phyloP scores from a whole-genome alignment of 2,797 vertebrate genomes.

The Sebastes oblongus region DNA sequence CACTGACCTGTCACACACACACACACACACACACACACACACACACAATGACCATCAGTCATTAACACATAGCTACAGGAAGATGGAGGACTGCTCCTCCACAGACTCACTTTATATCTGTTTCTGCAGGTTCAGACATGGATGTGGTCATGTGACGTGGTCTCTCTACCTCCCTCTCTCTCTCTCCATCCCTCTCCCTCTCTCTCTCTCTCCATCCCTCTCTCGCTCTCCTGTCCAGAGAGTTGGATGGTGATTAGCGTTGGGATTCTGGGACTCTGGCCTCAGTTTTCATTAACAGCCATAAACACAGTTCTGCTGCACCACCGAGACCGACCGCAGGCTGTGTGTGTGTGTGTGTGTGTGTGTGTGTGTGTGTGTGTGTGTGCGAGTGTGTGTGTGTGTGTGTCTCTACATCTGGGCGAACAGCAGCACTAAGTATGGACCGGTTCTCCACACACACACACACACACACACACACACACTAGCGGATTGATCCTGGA shows the following conservation, averaged over 20 bases:
- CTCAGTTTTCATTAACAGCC: constrained; percentile 77
- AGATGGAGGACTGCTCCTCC: constrained; percentile 1
- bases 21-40: too few species aligned
- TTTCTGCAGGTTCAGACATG: constrained; percentile 35
- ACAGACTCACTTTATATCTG: constrained; percentile 5
- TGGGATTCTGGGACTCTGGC: constrained; percentile 72
- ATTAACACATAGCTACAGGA: neutral
- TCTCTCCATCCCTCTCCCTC: neutral
- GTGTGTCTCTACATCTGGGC: constrained; percentile 31
- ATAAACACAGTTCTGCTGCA: constrained; percentile 71
- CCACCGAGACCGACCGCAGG: constrained; percentile 55
- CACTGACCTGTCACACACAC: too few species aligned
- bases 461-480: neutral
- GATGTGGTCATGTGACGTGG: neutral
- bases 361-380: neutral
- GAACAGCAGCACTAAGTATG: constrained; percentile 55
- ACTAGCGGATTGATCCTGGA: neutral
- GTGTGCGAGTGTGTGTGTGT: neutral
- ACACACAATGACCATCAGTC: too few species aligned
- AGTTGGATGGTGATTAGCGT: constrained; percentile 74
- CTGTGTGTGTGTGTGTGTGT: constrained; percentile 21
- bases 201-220: neutral
- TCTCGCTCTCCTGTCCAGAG: constrained; percentile 55
- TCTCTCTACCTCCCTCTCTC: constrained; percentile 1
- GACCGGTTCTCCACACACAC: neutral